Evolutionary conservation across 1,140 invertebrate species (phyloP).

Genomic region (Plutomurus gul): DNA sequence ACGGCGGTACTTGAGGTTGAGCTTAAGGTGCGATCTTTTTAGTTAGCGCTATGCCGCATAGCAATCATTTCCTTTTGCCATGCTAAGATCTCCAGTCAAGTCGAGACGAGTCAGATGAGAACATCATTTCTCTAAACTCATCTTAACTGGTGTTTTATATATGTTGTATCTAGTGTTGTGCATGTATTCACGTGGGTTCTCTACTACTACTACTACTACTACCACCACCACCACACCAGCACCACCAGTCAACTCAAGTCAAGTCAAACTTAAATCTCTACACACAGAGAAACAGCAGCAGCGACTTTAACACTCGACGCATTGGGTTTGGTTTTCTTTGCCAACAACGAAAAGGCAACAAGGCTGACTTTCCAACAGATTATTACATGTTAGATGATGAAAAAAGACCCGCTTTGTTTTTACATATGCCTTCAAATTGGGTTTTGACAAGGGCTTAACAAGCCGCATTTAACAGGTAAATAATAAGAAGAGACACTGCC

Average conservation of each 20-base stretch:
- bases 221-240: neutral
- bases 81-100: conserved; percentile 16
- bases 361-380: conserved; percentile 14
- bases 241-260: neutral
- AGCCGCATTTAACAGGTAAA: conserved; percentile 28
- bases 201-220: neutral
- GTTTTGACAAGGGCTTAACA: conserved; percentile 28
- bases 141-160: conserved; percentile 3
- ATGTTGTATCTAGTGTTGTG: neutral
- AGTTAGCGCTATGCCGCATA: conserved; percentile 37
- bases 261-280: neutral
- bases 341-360: no score
- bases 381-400: conserved; percentile 12
- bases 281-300: no score
- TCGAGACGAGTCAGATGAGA: conserved; percentile 13
- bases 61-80: conserved; percentile 42
- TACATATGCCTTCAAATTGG: conserved; percentile 12
- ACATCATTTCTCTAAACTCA: conserved; percentile 21
- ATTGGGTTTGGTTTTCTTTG: conserved; percentile 25
- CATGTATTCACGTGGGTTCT: neutral
- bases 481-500: conserved; percentile 28
- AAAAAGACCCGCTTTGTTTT: conserved; percentile 26
- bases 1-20: conserved; percentile 39
- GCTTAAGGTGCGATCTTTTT: conserved; percentile 41
- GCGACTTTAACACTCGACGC: no score